Evolutionary conservation across 2,888 invertebrate species (phyloP).

Genomic region (Nematopogon swammerdamellus): DNA sequence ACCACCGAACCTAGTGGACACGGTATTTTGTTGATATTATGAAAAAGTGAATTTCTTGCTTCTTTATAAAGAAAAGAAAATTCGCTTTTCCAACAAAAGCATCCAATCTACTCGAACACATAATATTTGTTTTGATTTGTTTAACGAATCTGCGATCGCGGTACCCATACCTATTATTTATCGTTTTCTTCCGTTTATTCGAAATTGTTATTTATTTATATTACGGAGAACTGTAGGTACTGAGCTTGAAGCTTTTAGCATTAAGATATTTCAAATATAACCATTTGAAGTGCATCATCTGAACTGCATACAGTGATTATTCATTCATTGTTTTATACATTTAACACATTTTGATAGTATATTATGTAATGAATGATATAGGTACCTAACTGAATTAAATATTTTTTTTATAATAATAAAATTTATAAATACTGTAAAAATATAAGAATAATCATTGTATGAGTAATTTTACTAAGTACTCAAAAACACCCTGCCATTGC

Average conservation of each 20-base stretch:
- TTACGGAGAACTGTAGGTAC: background rate
- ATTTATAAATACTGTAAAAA: too few relatives aligned
- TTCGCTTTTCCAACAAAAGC: background rate
- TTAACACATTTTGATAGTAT: too few relatives aligned
- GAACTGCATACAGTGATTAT: background rate
- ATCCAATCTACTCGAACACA: too few relatives aligned
- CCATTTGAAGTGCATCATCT: background rate
- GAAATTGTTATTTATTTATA: background rate
- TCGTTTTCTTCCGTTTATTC: background rate
- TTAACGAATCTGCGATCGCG: background rate
- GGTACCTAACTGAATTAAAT: too few relatives aligned
- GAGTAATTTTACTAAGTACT: too few relatives aligned
- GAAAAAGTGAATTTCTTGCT: constrained; percentile 3
- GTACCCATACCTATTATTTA: too few relatives aligned
- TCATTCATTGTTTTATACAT: background rate
- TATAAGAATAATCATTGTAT: too few relatives aligned
- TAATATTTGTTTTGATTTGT: background rate
- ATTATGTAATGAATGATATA: too few relatives aligned
- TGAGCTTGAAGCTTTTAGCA: background rate
- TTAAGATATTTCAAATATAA: background rate
- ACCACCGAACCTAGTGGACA: too few relatives aligned
- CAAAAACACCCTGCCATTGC: too few relatives aligned
- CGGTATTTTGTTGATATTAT: constrained; percentile 6
- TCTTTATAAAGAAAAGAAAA: background rate
- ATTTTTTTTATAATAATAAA: too few relatives aligned